phyloP scores from a whole-genome alignment of 1,140 invertebrate genomes.

The Amyelois transitella region DNA sequence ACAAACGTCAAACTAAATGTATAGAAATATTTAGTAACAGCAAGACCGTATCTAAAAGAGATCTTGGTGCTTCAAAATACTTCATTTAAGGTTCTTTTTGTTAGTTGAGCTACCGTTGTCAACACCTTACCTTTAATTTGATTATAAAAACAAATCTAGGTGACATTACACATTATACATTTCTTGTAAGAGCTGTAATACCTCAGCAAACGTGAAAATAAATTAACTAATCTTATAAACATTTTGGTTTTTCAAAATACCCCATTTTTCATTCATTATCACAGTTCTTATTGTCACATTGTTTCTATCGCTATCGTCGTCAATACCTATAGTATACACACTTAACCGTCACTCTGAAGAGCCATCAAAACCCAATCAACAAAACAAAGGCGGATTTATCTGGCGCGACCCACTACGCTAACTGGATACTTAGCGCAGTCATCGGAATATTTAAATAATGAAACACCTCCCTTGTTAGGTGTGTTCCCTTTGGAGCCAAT shows the following conservation, averaged over 20 bases:
- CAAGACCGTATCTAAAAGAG: too few relatives aligned
- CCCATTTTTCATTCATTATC: background rate
- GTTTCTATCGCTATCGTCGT: background rate
- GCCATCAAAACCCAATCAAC: slow-evolving; percentile 5
- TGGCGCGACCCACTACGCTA: slow-evolving; percentile 39
- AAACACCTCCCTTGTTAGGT: slow-evolving; percentile 38
- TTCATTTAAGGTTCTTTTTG: too few relatives aligned
- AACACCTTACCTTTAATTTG: too few relatives aligned
- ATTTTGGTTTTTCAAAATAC: background rate
- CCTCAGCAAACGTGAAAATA: too few relatives aligned
- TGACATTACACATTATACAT: too few relatives aligned
- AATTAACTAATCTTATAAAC: background rate
- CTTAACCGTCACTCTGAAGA: background rate
- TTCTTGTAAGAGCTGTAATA: too few relatives aligned
- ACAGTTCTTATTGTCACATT: background rate
- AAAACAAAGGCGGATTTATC: slow-evolving; percentile 4
- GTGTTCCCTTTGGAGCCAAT: slow-evolving; percentile 17
- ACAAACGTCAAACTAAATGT: too few relatives aligned
- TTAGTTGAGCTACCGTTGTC: too few relatives aligned
- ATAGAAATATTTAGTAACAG: too few relatives aligned
- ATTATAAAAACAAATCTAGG: too few relatives aligned
- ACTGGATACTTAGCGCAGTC: slow-evolving; percentile 47
- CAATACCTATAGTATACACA: background rate
- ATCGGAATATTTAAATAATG: slow-evolving; percentile 66
- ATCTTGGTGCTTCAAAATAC: too few relatives aligned